Evolutionary conservation across 2,797 vertebrate genomes (phyloP), one percentile per base, ranked within the genome.

Genomic region (Argyrosomus regius): DNA sequence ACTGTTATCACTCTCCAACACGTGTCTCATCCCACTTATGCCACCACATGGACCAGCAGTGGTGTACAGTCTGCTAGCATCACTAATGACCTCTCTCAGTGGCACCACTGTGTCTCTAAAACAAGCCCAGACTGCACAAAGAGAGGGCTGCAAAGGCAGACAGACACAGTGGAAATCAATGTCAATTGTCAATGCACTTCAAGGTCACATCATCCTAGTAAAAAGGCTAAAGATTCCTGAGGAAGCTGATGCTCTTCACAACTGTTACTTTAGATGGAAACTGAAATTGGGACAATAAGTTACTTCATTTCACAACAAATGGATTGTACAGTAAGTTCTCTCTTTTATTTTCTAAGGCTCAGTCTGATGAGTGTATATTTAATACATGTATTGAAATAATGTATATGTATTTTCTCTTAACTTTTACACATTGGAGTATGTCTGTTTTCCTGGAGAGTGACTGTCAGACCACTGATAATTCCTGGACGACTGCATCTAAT

Each of bases 121-220:
- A 83, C 74, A 62, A 80, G 70, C 46, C 58, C 80, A 85, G 85
- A 89, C 84, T 74, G 81, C 84, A 88, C 80, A 86, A 66, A 76
- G 71, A 72, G 54, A 78, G 66, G 61, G 71, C 75, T 78, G 52
- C 61, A 66, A 58, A 74, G 46, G 57, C 78, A 72, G 88, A 91
- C 89, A 87, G 88, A 89, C 81, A 67, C 87, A 78, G 81, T 80
- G 84, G 84, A 93, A 93, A 95, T 95, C 94, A 94, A 95, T 95
- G 90, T 87, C 75, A 77, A 58, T 83, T 86, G 91, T 94, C 93
- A 90, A 92, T 95, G 91, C 78, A 69, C 78, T 83, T 88, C 90
- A 93, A 93, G 93, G 94, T 94, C 93, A 88, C 75, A 41, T 78
- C 57, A 77, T 83, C 85, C 64, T 48, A 24, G 69, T 65, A n/a